Base-by-base conservation (phyloP, 2,113 vertebrate genomes). In the Acrocephalus arundinaceus region DNA sequence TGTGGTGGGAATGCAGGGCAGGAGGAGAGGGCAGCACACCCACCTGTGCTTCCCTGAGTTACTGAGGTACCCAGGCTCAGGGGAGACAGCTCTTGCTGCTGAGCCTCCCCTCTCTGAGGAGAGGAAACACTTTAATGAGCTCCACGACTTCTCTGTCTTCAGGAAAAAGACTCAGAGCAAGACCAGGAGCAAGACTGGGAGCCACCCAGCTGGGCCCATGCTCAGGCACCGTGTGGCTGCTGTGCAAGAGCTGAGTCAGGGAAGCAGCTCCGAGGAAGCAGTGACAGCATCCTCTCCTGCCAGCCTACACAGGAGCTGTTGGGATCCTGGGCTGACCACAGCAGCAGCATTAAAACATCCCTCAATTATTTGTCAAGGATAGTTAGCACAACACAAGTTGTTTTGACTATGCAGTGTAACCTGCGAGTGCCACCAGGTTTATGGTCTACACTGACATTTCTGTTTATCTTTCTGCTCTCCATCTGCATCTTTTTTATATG, bases 21-120 rank as follows among this genome's bases (percentile, higher is more conserved):
- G 62, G 63, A 86, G 67, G 49, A 43, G 62, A 1, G 0, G n/a
- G 66, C 6, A 75, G 66, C 54, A 30, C 22, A n/a, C 3, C 39
- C 67, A 54, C 25, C 7, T 2, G 2, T 3, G 7, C 13, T 35
- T 23, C 45, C 24, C 0, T 0, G 7, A 3, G 0, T 28, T 22
- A 23, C 11, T 48, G 39, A 23, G 23, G 31, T 11, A 12, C 11
- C 54, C 41, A 17, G 59, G 45, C 58, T 20, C 62, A 59, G 66
- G 8, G 14, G 5, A 78, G 13, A 15, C 49, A 76, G n/a, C 19
- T 58, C 45, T 20, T 41, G 49, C 72, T 70, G 63, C 8, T 6
- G 20, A 52, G 15, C 15, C 13, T 27, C 2, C 0, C 23, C 45
- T 39, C 35, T 51, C 33, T 1, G 2, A 59, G 13, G 10, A 55